These are phyloP conservation scores for Chrysina gloriosa DNA, from an alignment of 2,888 invertebrate genomes.

Conservation along the genomic window DNA sequence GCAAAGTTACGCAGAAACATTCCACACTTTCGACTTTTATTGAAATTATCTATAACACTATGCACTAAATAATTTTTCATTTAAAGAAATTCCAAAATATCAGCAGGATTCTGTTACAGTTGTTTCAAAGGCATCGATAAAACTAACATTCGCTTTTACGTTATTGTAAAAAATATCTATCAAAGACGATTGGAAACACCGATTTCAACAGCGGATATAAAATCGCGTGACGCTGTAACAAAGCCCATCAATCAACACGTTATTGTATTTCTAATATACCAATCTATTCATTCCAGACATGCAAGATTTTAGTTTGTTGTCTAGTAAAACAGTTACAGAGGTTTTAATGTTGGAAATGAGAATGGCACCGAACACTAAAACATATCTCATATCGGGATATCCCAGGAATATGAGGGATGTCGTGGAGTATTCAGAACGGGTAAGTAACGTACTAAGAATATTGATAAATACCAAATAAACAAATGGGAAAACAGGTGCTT, in stretches of 20 bases:
- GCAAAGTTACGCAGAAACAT: too few relatives aligned
- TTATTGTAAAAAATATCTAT: too few relatives aligned
- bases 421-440: constrained; percentile 92
- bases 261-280: background rate
- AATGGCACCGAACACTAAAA: constrained; percentile 89
- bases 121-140: too few relatives aligned
- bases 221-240: constrained; percentile 9
- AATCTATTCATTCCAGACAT: constrained; percentile 71
- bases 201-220: background rate
- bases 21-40: too few relatives aligned
- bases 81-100: too few relatives aligned
- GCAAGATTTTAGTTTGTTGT: constrained; percentile 88
- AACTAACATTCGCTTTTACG: too few relatives aligned
- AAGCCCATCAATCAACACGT: background rate
- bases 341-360: constrained; percentile 94
- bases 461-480: background rate
- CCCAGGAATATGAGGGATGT: constrained; percentile 93
- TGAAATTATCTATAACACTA: too few relatives aligned
- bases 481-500: too few relatives aligned
- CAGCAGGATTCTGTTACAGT: too few relatives aligned
- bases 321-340: constrained; percentile 88
- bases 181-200: background rate
- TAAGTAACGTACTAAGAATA: constrained; percentile 60
- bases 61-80: too few relatives aligned
- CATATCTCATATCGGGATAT: constrained; percentile 89